Conservation (phyloP, 2,113 vertebrate species). For the Rallus limicola region DNA sequence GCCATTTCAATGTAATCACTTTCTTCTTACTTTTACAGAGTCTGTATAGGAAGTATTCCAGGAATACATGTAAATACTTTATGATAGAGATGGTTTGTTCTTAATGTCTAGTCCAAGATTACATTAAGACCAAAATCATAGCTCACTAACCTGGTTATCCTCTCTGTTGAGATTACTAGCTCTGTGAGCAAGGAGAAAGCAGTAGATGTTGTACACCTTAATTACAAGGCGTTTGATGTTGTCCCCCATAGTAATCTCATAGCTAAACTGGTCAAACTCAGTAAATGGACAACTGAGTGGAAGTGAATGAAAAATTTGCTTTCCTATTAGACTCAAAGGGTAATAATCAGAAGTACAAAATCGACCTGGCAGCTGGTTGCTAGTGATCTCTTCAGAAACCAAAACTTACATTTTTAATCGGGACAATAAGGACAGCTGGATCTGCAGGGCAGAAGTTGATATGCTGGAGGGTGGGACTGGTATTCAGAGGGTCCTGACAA, state of each 20-base stretch:
- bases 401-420: not conserved
- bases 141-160: not conserved
- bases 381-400: not conserved
- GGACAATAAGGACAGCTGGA: not conserved
- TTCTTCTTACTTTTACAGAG: not conserved
- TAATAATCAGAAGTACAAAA: not conserved
- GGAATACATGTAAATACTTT: not conserved
- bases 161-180: not conserved
- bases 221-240: not conserved
- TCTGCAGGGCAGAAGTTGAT: not conserved
- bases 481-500: not conserved
- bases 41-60: not conserved
- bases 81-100: not conserved
- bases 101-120: not conserved
- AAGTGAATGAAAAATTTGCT: not conserved
- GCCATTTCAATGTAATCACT: not conserved
- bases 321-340: not conserved
- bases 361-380: not conserved
- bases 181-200: not conserved
- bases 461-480: not conserved
- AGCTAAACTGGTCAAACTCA: not conserved
- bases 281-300: not conserved
- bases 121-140: not conserved
- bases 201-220: not conserved
- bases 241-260: not conserved